Evolutionary conservation across 2,797 vertebrate species (phyloP), one percentile per base, ranked within the genome.

Genomic region (Acipenser ruthenus): DNA sequence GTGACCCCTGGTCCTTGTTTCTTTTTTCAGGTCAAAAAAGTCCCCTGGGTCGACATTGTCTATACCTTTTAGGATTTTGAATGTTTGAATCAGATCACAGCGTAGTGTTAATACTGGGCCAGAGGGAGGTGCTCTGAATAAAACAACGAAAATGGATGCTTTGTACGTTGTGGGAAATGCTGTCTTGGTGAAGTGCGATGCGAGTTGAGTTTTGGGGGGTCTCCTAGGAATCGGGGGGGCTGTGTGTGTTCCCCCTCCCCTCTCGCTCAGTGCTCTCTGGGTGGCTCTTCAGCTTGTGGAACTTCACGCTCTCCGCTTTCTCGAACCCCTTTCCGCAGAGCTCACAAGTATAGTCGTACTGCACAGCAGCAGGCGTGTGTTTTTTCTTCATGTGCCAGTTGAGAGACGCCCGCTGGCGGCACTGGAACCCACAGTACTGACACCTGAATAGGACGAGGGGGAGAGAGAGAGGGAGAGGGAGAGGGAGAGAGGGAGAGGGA

Each of bases 381-480:
- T 85, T 84, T 49, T 86, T 84, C 74, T 83, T 75, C 85, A 87
- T 89, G 74, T 89, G 87, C 87, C 87, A 89, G 12, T 84, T 89
- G 58, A 89, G 84, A 0, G 87, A 89, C 0, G 87, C 84, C 0
- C 84, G 78, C 69, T 89, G 87, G 47, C 85, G 74, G 71, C 87
- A 89, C 63, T 87, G 87, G 74, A 79, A 89, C 53, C 87, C 87
- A 2, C 87, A 89, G 65, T 87, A 79, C 73, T 89, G 83, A 0
- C 87, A 89, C 83, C 87, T 89, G 76, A 9, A 37, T 37, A 12
- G 7, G 10, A n/a, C 15, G 18, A 8, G 59, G 52, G 18, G 49
- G 15, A 6, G 6, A 60, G 62, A 15, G 6, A 1, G 48, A 11
- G 6, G 64, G 10, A 66, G 63, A 66, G 58, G 67, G 68, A 73